Conservation (phyloP, 1,140 invertebrate species). For the Acromyrmex echinatior region DNA sequence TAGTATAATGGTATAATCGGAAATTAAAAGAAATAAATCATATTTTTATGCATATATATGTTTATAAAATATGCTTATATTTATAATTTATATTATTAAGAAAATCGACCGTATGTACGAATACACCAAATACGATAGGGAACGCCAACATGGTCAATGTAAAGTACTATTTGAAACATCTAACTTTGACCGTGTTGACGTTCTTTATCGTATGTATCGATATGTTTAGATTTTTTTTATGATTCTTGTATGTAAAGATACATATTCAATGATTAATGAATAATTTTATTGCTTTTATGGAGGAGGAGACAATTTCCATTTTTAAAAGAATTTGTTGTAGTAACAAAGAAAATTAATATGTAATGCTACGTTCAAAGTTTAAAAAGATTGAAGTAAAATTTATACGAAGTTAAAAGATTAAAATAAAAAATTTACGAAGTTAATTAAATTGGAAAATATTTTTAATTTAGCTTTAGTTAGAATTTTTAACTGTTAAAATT, state of each 20-base stretch:
- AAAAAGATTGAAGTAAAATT: not conserved
- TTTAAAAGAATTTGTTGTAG: not conserved
- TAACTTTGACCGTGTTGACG: too few relatives aligned
- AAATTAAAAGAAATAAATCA: not conserved
- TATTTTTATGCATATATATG: not conserved
- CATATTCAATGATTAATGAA: not conserved
- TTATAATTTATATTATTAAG: too few relatives aligned
- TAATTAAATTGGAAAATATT: not conserved
- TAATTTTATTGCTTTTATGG: slow-evolving; percentile 3
- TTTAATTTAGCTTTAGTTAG: not conserved
- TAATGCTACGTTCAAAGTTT: not conserved
- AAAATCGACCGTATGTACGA: too few relatives aligned
- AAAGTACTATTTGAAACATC: too few relatives aligned
- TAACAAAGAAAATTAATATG: not conserved
- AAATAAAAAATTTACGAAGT: too few relatives aligned
- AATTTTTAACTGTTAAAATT: not conserved
- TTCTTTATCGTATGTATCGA: too few relatives aligned
- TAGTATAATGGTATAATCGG: not conserved
- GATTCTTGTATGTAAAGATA: not conserved
- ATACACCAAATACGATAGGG: too few relatives aligned
- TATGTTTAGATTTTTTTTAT: not conserved
- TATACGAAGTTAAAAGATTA: not conserved
- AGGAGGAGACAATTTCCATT: not conserved
- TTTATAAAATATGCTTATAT: too few relatives aligned
- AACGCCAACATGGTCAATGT: too few relatives aligned